phyloP scores from a whole-genome alignment of 1,140 invertebrate genomes.

The Drosophila tristis region DNA sequence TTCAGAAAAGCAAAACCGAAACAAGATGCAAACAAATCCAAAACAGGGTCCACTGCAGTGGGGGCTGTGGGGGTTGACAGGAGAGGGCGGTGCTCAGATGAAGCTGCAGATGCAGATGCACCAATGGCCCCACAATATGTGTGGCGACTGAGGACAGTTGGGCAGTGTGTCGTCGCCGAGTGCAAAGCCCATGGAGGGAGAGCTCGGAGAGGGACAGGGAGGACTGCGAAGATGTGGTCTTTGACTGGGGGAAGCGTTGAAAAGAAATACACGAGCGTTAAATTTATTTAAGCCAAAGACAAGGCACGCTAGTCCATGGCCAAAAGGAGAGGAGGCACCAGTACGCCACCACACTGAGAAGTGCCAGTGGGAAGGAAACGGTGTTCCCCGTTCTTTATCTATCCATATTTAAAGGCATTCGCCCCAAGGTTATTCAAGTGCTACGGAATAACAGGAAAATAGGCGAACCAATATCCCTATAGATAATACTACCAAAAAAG shows the following conservation, averaged over 20 bases:
- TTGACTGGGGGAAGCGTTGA: conserved; percentile 64
- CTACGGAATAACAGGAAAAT: too few species aligned
- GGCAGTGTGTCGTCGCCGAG: conserved; percentile 73
- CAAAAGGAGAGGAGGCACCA: conserved; percentile 15
- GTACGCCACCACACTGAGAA: neutral
- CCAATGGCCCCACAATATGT: conserved; percentile 43
- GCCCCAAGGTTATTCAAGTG: too few species aligned
- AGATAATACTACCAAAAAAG: too few species aligned
- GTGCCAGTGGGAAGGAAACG: neutral
- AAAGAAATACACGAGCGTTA: conserved; percentile 82
- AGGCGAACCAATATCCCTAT: too few species aligned
- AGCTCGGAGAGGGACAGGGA: neutral
- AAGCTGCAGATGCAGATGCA: conserved; percentile 17
- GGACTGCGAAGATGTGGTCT: conserved; percentile 3
- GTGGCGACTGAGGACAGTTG: conserved; percentile 71
- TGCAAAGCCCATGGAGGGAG: conserved; percentile 8
- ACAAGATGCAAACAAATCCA: conserved; percentile 60
- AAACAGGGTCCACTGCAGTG: conserved; percentile 35
- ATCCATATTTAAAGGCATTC: too few species aligned
- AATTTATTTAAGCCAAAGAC: conserved; percentile 82
- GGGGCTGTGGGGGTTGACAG: neutral
- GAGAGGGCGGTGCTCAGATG: neutral
- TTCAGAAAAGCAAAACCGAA: conserved; percentile 58
- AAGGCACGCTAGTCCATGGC: conserved; percentile 48
- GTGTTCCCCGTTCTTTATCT: too few species aligned